phyloP scores from a whole-genome alignment of 1,140 invertebrate genomes.

The Brachionus manjavacas region DNA sequence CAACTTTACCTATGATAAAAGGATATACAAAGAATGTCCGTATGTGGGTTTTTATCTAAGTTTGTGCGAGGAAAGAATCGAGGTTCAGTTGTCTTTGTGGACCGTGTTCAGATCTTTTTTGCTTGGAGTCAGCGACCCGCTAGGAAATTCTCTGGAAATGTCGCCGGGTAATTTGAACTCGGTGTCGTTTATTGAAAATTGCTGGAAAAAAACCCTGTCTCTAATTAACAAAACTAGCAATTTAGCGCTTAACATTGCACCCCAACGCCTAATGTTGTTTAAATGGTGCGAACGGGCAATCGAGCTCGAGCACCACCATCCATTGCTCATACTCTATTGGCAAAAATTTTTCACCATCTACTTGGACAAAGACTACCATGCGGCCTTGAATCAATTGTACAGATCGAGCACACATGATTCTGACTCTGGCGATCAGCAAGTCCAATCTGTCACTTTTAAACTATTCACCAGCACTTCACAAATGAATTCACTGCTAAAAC shows the following conservation, averaged over 20 bases:
- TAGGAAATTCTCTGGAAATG: not conserved
- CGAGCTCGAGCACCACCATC: constrained; percentile 68
- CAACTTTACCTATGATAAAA: constrained; percentile 31
- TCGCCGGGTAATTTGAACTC: not conserved
- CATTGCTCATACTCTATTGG: constrained; percentile 69
- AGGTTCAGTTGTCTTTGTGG: constrained; percentile 20
- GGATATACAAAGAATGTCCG: constrained; percentile 33
- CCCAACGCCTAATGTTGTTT: constrained; percentile 28
- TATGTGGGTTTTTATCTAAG: constrained; percentile 36
- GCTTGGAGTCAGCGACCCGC: not conserved
- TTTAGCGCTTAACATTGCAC: constrained; percentile 13
- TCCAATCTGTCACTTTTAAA: constrained; percentile 25
- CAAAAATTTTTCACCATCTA: constrained; percentile 75
- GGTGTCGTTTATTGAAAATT: not conserved
- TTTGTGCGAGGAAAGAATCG: constrained; percentile 27
- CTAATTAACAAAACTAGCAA: not conserved
- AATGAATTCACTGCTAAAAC: constrained; percentile 64
- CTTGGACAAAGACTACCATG: constrained; percentile 60
- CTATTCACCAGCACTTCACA: constrained; percentile 46
- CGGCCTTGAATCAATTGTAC: not conserved
- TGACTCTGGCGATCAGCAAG: not conserved
- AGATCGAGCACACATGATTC: not conserved
- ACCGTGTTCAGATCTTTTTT: constrained; percentile 3
- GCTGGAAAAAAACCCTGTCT: constrained; percentile 4
- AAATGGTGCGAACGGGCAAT: constrained; percentile 70